Evolutionary conservation across 2,113 vertebrate genomes (phyloP).

Genomic region (Charina bottae): DNA sequence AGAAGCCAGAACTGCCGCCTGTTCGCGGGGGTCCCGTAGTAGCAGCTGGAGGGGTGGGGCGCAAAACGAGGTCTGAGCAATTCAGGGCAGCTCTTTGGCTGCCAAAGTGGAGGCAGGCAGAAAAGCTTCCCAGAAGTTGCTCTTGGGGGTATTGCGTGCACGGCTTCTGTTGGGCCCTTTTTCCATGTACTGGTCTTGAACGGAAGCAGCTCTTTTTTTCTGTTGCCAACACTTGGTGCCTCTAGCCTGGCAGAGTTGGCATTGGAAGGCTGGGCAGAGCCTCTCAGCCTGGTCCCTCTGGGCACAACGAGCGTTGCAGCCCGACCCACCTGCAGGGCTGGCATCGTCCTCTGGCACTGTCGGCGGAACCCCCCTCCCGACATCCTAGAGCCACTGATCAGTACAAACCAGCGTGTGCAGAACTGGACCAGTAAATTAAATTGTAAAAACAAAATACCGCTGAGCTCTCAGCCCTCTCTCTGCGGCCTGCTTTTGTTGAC

Average conservation of each 20-base stretch:
- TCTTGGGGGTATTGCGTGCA: background rate
- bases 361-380: too few relatives aligned
- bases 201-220: background rate
- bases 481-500: background rate
- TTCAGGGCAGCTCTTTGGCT: background rate
- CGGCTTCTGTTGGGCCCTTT: background rate
- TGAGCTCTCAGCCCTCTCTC: background rate
- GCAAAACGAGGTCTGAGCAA: background rate
- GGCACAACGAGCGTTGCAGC: background rate
- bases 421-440: background rate
- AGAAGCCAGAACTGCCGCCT: background rate
- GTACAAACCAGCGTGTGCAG: background rate
- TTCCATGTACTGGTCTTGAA: too few relatives aligned
- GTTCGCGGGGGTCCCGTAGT: too few relatives aligned
- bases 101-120: background rate
- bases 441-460: background rate
- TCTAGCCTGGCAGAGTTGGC: background rate
- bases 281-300: background rate
- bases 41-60: background rate
- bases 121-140: background rate
- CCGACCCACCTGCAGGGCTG: background rate
- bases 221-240: background rate
- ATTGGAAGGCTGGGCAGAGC: background rate
- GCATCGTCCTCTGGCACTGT: background rate
- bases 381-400: too few relatives aligned